A percentile compares a stretch with the other conserved stretches of the same genome.
Conservation (phyloP, 2,888 invertebrate species). For the Clostera curtula region DNA sequence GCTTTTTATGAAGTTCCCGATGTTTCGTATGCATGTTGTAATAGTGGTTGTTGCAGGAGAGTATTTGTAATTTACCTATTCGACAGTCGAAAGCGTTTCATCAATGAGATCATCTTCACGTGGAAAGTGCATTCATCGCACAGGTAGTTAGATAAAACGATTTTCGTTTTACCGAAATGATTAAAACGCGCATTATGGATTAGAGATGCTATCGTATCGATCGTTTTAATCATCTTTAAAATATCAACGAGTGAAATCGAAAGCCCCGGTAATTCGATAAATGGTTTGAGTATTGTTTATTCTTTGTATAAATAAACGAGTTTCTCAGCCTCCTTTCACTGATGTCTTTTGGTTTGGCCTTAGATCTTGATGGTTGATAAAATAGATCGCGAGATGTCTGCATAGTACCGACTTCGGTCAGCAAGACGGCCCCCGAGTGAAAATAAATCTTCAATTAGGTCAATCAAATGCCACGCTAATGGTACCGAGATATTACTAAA, state of each 20-base stretch:
- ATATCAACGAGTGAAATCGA: conserved; percentile 49
- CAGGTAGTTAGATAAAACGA: too few relatives aligned
- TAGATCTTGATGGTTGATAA: conserved; percentile 65
- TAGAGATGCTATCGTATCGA: conserved; percentile 31
- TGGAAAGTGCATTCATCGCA: too few relatives aligned
- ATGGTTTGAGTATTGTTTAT: conserved; percentile 67
- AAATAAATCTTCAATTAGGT: conserved; percentile 72
- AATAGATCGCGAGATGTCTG: conserved; percentile 67
- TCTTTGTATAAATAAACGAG: conserved; percentile 63
- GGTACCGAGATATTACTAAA: conserved; percentile 36
- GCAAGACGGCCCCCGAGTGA: conserved; percentile 51
- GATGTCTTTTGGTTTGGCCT: conserved; percentile 60
- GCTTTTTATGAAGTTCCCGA: too few relatives aligned
- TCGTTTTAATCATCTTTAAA: conserved; percentile 46
- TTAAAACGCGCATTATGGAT: conserved; percentile 11
- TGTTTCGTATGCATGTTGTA: too few relatives aligned
- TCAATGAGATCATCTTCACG: too few relatives aligned
- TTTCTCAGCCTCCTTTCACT: conserved; percentile 67
- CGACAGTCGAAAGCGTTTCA: too few relatives aligned
- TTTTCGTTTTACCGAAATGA: conserved; percentile 6
- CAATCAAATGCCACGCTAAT: conserved; percentile 65
- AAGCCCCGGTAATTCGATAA: conserved; percentile 46
- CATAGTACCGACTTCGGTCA: conserved; percentile 50
- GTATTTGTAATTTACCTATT: too few relatives aligned
- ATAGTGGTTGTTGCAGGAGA: too few relatives aligned